Base-by-base conservation (phyloP, 2,797 vertebrate species). In the Nyctibius grandis region DNA sequence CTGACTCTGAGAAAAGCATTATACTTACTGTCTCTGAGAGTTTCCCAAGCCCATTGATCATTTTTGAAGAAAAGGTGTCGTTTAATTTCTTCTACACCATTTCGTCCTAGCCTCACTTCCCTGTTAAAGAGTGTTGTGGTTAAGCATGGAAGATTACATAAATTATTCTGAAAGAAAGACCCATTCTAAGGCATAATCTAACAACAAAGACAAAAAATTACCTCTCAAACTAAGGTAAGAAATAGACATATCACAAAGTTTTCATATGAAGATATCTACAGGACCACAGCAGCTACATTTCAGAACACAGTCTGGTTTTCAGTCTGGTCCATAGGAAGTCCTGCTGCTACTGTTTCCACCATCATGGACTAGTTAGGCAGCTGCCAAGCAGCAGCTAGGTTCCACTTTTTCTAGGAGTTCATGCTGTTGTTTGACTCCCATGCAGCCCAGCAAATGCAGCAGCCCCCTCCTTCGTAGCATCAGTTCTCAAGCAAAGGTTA, bases 1-100 rank as follows among this genome's bases (percentile, higher is more conserved):
- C 3, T 6, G 36, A 7, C 54, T 81, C 56, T 34, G 42, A 88
- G 48, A 7, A 89, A 64, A 73, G 22, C 70, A 34, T 16, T 91
- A 26, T 36, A 98, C 99, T 98, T 98, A 99, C 99, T 99, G 29
- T 99, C 99, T 98, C 99, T 97, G 89, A 99, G 99, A 91, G 97
- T 99, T 94, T 99, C 99, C 99, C 99, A 99, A 25, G 99, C 98
- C 99, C 99, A 99, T 6, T 99, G 99, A 97, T 99, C 99, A 87
- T 99, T 99, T 98, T 99, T 99, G 97, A 99, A 99, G 98, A 99
- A 99, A 50, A 98, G 98, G 94, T 99, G 99, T 17, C 99, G 98
- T 97, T 99, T 99, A 96, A 99, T 99, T 97, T 99, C 99, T 89
- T 99, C 99, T 45, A 99, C 99, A 4, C 99, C 99, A 69, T 99